Evolutionary conservation across 2,888 invertebrate species (phyloP).

Genomic region (Pterostichus niger): DNA sequence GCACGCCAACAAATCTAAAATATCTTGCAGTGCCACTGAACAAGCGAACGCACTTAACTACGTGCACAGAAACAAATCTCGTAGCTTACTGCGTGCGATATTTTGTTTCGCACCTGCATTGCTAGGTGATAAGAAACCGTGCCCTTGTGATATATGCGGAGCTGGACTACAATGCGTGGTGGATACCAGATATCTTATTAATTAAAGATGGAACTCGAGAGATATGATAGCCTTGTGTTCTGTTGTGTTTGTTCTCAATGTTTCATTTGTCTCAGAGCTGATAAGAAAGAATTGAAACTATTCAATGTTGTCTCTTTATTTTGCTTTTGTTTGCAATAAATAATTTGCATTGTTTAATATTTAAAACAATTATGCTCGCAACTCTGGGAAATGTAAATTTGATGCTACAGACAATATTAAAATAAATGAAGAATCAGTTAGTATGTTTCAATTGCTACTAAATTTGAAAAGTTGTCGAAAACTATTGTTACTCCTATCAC

Average conservation of each 20-base stretch:
- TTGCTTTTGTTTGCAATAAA: too few relatives aligned
- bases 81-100: not conserved
- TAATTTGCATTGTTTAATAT: too few relatives aligned
- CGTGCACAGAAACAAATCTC: slow-evolving; percentile 31
- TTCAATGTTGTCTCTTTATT: not conserved
- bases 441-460: too few relatives aligned
- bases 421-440: too few relatives aligned
- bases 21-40: slow-evolving; percentile 43
- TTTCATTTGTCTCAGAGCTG: slow-evolving; percentile 4
- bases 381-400: too few relatives aligned
- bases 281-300: slow-evolving; percentile 25
- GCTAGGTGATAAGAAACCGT: slow-evolving; percentile 12
- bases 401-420: too few relatives aligned
- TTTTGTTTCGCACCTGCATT: slow-evolving; percentile 48
- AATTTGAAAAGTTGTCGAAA: too few relatives aligned
- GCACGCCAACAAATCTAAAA: slow-evolving; percentile 28
- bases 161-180: slow-evolving; percentile 35
- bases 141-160: slow-evolving; percentile 24
- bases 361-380: too few relatives aligned
- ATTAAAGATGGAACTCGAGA: slow-evolving; percentile 54
- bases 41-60: slow-evolving; percentile 47
- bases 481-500: too few relatives aligned
- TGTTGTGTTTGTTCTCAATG: slow-evolving; percentile 2
- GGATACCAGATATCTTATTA: slow-evolving; percentile 50
- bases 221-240: slow-evolving; percentile 53